Percentiles rank a stretch among this genome's conserved stretches.
phyloP scores from a whole-genome alignment of 2,113 vertebrate species.

The human (Homo sapiens) region GRCh38 chr4:184002001-184002500 shows the following conservation, averaged over 20 bases:
- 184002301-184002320: not conserved
- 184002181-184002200: not conserved
- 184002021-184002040: accelerated
- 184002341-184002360: not conserved
- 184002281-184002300: not conserved
- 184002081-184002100: no score
- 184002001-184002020: not conserved
- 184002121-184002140: not conserved
- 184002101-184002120: not conserved
- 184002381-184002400: not conserved
- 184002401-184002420: not conserved
- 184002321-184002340: not conserved
- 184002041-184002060: not conserved
- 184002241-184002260: not conserved
- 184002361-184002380: not conserved
- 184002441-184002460: not conserved
- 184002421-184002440: not conserved
- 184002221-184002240: not conserved
- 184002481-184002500: not conserved
- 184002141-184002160: not conserved
- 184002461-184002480: accelerated
- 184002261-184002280: not conserved
- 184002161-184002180: not conserved
- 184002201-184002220: not conserved
- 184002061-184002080: accelerated